Evolutionary conservation across 2,888 invertebrate species (phyloP).

Genomic region (Agelastica alni): DNA sequence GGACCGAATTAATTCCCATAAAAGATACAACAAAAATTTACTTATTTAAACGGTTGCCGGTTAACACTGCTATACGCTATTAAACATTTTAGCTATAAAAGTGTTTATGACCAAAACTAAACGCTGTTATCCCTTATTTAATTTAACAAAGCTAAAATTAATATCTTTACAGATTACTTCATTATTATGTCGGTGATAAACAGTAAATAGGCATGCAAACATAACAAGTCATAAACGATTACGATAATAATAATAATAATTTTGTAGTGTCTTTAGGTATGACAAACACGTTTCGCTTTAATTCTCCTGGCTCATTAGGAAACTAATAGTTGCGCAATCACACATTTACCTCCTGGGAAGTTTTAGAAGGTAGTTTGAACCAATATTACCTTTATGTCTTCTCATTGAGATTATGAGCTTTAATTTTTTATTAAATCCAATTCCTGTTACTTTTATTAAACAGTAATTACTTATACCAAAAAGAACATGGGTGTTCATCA

Average conservation of each 20-base stretch:
- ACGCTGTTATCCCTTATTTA: no score
- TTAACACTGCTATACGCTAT: no score
- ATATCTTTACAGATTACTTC: background rate
- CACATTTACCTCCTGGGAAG: background rate
- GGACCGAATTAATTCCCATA: no score
- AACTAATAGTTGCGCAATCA: background rate
- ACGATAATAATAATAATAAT: slow-evolving; percentile 8
- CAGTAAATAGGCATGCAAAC: slow-evolving; percentile 1
- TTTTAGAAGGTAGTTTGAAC: background rate
- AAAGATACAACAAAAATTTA: no score
- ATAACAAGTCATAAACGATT: slow-evolving; percentile 10
- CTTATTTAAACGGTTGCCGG: no score
- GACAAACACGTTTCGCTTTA: slow-evolving; percentile 13
- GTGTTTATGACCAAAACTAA: no score
- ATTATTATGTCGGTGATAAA: background rate
- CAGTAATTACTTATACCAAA: no score
- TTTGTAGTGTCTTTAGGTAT: slow-evolving; percentile 6
- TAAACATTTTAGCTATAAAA: no score
- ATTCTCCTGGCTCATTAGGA: slow-evolving; percentile 11
- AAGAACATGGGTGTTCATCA: no score
- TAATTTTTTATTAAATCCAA: no score
- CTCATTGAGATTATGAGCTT: background rate
- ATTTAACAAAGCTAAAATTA: no score
- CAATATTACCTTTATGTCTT: slow-evolving; percentile 5
- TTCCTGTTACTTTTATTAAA: no score